Evolutionary conservation across 2,888 invertebrate species (phyloP).

Genomic region (Monopis laevigella): DNA sequence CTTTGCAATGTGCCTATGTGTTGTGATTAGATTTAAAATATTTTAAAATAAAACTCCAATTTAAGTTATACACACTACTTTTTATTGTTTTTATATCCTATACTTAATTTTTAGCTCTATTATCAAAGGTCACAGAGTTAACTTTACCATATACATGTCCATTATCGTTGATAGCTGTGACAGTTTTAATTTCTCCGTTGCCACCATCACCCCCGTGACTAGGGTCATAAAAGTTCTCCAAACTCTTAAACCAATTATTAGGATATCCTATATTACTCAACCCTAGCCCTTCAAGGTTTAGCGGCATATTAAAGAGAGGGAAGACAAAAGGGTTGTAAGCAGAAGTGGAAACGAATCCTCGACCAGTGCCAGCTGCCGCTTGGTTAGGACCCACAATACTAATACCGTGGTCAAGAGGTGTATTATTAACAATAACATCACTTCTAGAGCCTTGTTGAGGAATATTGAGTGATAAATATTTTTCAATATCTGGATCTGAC

Average conservation of each 20-base stretch:
- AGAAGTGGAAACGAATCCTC: slow-evolving; percentile 31
- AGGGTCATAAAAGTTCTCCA: slow-evolving; percentile 33
- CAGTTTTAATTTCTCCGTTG: slow-evolving; percentile 26
- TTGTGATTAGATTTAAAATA: slow-evolving; percentile 7
- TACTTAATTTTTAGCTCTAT: slow-evolving; percentile 17
- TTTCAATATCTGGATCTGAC: slow-evolving; percentile 34
- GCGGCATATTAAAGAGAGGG: slow-evolving; percentile 31
- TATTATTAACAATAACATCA: slow-evolving; percentile 16
- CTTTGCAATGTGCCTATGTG: slow-evolving; percentile 25
- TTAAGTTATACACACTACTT: neutral
- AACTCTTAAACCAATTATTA: slow-evolving; percentile 28
- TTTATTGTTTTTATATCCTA: neutral
- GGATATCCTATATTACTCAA: slow-evolving; percentile 22
- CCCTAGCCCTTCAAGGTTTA: slow-evolving; percentile 27
- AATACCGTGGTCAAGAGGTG: slow-evolving; percentile 23
- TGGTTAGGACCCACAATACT: slow-evolving; percentile 26
- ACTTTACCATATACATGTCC: slow-evolving; percentile 38
- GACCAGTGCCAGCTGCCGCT: slow-evolving; percentile 29
- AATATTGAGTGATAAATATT: slow-evolving; percentile 25
- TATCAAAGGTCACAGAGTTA: slow-evolving; percentile 31
- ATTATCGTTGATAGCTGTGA: slow-evolving; percentile 37
- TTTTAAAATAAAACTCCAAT: slow-evolving; percentile 7
- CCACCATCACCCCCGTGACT: slow-evolving; percentile 26
- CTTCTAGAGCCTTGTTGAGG: slow-evolving; percentile 18
- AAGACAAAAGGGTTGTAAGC: slow-evolving; percentile 28